Conservation (phyloP, 2,888 invertebrate genomes). For the Peribatodes rhomboidaria region DNA sequence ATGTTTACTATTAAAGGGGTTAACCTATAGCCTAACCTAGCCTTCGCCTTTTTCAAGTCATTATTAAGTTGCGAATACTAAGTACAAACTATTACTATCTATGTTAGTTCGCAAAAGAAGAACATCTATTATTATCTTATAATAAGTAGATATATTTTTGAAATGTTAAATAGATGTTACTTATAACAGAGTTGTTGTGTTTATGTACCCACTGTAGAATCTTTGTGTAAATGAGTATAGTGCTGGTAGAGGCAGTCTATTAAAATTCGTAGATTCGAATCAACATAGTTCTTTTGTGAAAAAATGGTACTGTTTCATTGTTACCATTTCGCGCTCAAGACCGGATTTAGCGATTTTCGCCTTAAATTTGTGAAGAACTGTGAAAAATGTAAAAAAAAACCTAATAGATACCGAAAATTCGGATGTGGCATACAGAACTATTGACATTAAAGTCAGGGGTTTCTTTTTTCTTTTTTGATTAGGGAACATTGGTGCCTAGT, state of each 20-base stretch:
- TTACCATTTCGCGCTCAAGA: too few species aligned
- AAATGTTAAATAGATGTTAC: conserved; percentile 5
- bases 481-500: too few species aligned
- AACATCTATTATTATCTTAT: neutral
- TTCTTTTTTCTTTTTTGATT: too few species aligned
- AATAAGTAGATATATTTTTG: neutral
- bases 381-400: too few species aligned
- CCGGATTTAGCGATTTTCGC: too few species aligned
- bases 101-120: neutral
- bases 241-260: conserved; percentile 22
- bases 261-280: neutral
- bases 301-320: neutral
- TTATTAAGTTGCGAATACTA: neutral
- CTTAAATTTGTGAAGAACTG: too few species aligned
- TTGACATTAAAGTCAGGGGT: too few species aligned
- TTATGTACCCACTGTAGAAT: neutral
- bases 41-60: neutral
- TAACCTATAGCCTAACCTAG: too few species aligned
- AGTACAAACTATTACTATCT: neutral
- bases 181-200: conserved; percentile 1
- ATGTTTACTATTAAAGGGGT: too few species aligned
- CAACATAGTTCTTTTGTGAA: neutral
- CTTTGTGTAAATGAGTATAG: neutral
- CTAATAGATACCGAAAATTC: too few species aligned
- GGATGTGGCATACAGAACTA: too few species aligned